Percentiles rank a stretch among this genome's conserved stretches.
phyloP scores from a whole-genome alignment of 2,113 vertebrate species.

The Rhinolophus sinicus region DNA sequence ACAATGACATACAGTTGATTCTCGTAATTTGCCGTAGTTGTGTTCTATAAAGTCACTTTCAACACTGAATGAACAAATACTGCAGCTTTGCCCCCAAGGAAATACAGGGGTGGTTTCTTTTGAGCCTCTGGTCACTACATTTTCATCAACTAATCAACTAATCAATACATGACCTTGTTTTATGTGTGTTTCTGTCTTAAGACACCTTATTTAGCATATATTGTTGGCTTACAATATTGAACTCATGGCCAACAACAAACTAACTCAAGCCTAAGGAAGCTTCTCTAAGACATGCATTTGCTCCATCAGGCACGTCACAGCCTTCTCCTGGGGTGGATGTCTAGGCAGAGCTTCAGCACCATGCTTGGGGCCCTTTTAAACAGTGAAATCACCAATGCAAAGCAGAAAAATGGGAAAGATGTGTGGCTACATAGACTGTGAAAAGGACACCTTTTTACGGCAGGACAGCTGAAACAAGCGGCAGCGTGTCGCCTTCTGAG shows the following conservation, averaged over 20 bases:
- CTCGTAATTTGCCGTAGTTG: not conserved
- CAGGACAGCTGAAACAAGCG: not conserved
- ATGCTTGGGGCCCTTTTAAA: not conserved
- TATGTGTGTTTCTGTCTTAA: not conserved
- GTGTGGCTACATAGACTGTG: rapidly evolving
- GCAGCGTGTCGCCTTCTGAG: rapidly evolving
- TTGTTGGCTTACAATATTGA: not conserved
- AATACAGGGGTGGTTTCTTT: rapidly evolving
- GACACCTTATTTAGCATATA: not conserved
- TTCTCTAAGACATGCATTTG: not conserved
- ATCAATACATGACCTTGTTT: not conserved
- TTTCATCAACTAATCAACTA: not conserved
- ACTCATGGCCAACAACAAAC: not conserved
- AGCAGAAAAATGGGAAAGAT: not conserved
- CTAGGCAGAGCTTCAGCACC: not conserved
- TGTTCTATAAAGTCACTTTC: rapidly evolving
- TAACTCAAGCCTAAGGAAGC: rapidly evolving
- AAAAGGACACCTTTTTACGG: no score
- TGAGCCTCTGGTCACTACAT: not conserved
- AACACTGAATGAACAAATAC: not conserved
- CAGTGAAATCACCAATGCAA: not conserved
- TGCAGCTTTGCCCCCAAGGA: rapidly evolving
- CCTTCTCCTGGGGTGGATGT: not conserved
- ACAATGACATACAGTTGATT: not conserved
- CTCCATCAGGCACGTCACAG: not conserved